Evolutionary conservation across 2,888 invertebrate genomes (phyloP), one percentile per base, ranked within the genome.

Genomic region (Cheilosia vulpina): DNA sequence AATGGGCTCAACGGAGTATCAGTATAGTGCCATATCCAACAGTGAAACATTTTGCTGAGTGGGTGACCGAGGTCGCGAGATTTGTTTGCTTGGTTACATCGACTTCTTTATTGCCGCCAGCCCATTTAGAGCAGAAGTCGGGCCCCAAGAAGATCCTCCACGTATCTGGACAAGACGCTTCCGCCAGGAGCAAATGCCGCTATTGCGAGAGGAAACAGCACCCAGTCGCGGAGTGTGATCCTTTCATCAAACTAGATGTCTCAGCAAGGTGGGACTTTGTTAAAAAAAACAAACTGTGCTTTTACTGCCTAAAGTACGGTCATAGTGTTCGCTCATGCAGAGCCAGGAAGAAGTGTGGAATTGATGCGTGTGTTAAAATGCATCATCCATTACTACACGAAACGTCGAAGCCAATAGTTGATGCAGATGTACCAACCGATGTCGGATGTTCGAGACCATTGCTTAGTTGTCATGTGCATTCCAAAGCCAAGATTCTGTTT

Each of bases 361-460:
- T 62, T 27, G 65, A 76, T 57, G 58, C 34, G 13, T 81, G 76
- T 21, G 5, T 53, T 15, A 58, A 38, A 45, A 83, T 71, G 43
- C 77, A 83, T 72, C 83, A 82, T 77, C 15, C 60, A 13, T 34
- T 58, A 52, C 34, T 77, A 27, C 72, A 78, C 24, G 71, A 77
- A 27, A 43, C 53, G 17, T 27, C 6, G 53, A 43, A 24, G 43
- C 6, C 53, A 57, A 47, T 7, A 45, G 43, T 47, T 50, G 31
- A 9, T 13, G 19, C 62, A 31, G 31, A 63, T 63, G 27, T 13
- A 13, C 43, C 31, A 27, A 45, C 9, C 43, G 24, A 41, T 9
- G 43, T 19, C 41, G 31, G 31, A 62, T 52, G 43, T 53, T 53
- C 31, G 19, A 62, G 38, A 45, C 34, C 31, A 4, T 17, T 69